Conservation (phyloP, 2,797 vertebrate species). For the Hoplostethus atlanticus region DNA sequence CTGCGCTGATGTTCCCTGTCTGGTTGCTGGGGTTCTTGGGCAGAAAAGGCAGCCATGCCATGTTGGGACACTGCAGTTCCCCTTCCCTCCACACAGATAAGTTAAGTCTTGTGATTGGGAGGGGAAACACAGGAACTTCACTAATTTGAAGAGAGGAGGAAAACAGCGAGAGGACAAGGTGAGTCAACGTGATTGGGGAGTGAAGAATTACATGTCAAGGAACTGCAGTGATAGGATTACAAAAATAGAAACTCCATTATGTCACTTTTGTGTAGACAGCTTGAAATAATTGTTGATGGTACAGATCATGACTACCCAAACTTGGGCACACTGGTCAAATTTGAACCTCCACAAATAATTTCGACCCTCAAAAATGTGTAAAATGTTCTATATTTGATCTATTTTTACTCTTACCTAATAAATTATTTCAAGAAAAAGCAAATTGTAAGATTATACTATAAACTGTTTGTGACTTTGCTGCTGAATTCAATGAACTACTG, state of each 20-base stretch:
- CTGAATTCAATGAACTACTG: background rate
- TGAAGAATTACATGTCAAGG: background rate
- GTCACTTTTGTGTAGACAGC: background rate
- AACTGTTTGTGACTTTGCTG: background rate
- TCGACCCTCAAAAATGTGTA: background rate
- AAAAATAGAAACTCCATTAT: background rate
- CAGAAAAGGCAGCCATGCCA: slow-evolving; percentile 32
- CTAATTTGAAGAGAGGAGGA: slow-evolving; percentile 56
- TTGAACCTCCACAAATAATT: background rate
- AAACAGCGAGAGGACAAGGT: background rate
- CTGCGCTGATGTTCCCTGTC: slow-evolving; percentile 64
- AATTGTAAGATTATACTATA: background rate
- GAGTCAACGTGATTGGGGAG: background rate
- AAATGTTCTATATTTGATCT: background rate
- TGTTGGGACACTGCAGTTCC: slow-evolving; percentile 70
- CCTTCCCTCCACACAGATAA: slow-evolving; percentile 56
- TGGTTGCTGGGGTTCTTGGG: slow-evolving; percentile 67
- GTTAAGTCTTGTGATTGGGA: slow-evolving; percentile 29
- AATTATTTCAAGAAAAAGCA: slow-evolving; percentile 5
- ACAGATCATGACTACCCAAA: background rate
- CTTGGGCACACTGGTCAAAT: too few relatives aligned
- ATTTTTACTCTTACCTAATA: background rate
- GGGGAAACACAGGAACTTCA: slow-evolving; percentile 76
- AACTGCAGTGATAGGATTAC: background rate
- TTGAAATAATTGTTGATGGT: background rate